Conservation (phyloP, 2,888 invertebrate species). For the Microctonus brassicae region DNA sequence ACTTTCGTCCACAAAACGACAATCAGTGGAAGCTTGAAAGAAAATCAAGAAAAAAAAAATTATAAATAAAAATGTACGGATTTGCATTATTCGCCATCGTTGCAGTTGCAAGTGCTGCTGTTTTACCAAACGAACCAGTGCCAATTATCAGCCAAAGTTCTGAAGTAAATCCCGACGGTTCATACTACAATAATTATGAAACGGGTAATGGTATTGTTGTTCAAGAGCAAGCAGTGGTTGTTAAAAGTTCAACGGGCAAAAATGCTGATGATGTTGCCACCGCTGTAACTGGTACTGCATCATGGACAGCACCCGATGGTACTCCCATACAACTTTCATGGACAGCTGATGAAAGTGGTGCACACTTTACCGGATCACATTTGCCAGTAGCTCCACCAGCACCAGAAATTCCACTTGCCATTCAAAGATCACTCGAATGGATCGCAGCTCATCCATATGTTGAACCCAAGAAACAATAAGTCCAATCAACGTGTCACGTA, state of each 20-base stretch:
- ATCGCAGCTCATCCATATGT: slow-evolving; percentile 44
- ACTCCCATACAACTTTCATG: slow-evolving; percentile 37
- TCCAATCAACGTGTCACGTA: no score
- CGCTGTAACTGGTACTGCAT: slow-evolving; percentile 35
- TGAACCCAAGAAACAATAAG: slow-evolving; percentile 21
- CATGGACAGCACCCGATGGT: slow-evolving; percentile 45
- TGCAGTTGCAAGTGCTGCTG: slow-evolving; percentile 39
- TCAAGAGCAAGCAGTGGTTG: slow-evolving; percentile 38
- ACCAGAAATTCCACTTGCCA: slow-evolving; percentile 42
- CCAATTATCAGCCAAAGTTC: slow-evolving; percentile 44
- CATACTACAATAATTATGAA: slow-evolving; percentile 42
- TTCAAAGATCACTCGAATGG: slow-evolving; percentile 44
- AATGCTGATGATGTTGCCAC: slow-evolving; percentile 29
- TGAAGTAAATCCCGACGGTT: slow-evolving; percentile 44
- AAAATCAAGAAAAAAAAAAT: slow-evolving; percentile 26
- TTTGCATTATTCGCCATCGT: slow-evolving; percentile 39
- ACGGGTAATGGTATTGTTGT: slow-evolving; percentile 46
- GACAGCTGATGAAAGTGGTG: slow-evolving; percentile 44
- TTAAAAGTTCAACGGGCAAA: slow-evolving; percentile 30
- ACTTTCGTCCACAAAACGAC: slow-evolving; percentile 2
- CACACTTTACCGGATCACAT: slow-evolving; percentile 40
- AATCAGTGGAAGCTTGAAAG: neutral
- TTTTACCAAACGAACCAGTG: slow-evolving; percentile 33
- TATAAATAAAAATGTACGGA: slow-evolving; percentile 33
- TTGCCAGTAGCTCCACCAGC: slow-evolving; percentile 41